Base-by-base conservation (phyloP, 2,797 vertebrate species). In the Darevskia mixta region DNA sequence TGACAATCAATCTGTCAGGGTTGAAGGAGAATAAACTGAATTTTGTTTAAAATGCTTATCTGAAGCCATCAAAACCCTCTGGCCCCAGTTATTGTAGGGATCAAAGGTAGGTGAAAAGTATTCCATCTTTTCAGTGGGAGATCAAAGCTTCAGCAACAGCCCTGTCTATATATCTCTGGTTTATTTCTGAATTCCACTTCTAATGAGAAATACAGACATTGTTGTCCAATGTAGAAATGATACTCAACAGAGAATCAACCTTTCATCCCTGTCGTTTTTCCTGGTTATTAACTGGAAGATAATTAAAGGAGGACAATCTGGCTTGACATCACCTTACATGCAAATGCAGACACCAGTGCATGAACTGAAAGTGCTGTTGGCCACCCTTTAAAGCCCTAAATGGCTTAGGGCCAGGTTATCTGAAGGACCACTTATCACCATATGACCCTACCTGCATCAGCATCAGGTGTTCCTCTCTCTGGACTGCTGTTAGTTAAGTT, bases 1-100 rank as follows among this genome's bases (percentile, higher is more conserved):
- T 89, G 83, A 79, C 61, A 88, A 17, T 41, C 76, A 88, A 13
- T 41, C 76, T 91, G 32, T 90, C 83, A 90, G 23, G 66, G 35
- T 35, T 1, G 73, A 82, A 83, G 82, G 86, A 89, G 67, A 25
- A 79, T 32, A 71, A 8, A 71, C 87, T 73, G 43, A 81, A 76
- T 78, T 32, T 43, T 49, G 75, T 25, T 35, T 83, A 90, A 87
- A 35, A 38, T 15, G 84, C 81, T 91, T 61, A 35, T 86, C 88
- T 86, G 77, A 85, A 87, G 79, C 43, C 43, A 87, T 49, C 27
- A 73, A 13, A 85, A 87, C 82, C 8, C 35, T 29, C 0, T 76
- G 43, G 43, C 64, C 38, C 72, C 61, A 9, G 67, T 86, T 84
- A 91, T 38, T 75, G 83, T 18, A 61, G 79, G 85, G 27, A 38